phyloP scores from a whole-genome alignment of 2,113 vertebrate genomes.

The Falco punctatus region DNA sequence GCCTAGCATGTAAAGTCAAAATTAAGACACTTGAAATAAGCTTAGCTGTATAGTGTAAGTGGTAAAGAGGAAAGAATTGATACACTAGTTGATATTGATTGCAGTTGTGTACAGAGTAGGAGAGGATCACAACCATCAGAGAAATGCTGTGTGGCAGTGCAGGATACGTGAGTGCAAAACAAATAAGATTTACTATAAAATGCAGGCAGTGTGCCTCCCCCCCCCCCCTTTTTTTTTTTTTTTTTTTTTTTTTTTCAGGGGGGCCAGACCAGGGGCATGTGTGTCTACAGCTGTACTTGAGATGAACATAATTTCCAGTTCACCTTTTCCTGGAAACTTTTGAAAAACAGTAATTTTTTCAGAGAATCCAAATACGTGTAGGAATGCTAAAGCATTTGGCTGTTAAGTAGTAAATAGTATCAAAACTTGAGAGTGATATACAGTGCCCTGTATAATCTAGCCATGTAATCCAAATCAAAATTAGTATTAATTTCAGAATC shows the following conservation, averaged over 20 bases:
- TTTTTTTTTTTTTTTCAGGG: too few species aligned
- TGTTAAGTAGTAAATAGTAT: background rate
- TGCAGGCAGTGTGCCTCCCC: background rate
- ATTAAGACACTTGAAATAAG: background rate
- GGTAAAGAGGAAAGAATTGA: background rate
- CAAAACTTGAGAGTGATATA: background rate
- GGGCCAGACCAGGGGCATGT: too few species aligned
- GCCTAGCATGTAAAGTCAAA: background rate
- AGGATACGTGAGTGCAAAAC: fast-evolving
- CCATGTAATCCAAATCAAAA: background rate
- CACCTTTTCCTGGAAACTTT: background rate
- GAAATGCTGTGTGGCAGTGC: background rate
- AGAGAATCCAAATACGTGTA: background rate
- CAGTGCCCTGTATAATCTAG: background rate
- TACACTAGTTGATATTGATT: background rate
- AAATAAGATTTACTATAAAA: background rate
- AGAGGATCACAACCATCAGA: background rate
- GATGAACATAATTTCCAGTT: background rate
- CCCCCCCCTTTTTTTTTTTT: background rate
- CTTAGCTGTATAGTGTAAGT: too few species aligned
- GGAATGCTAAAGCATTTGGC: background rate
- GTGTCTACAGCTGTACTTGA: background rate
- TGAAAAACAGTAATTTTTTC: background rate
- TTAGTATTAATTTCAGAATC: background rate
- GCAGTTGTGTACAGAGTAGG: background rate